A percentile compares a stretch with the other conserved stretches of the same genome.
Conservation (phyloP, 1,140 invertebrate genomes). For the Zaprionus lachaisei region DNA sequence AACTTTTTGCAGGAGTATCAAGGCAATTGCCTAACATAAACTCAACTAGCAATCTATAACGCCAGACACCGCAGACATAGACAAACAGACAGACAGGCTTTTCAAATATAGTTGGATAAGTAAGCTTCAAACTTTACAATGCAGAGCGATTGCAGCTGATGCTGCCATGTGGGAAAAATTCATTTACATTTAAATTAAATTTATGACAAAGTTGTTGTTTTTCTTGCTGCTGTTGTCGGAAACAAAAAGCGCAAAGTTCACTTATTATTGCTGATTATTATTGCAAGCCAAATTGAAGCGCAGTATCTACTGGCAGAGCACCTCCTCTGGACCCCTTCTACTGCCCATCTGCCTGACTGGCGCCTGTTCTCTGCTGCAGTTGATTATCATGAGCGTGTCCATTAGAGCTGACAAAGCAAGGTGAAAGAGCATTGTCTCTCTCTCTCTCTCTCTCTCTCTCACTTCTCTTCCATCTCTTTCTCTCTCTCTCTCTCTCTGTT, state of each 20-base stretch:
- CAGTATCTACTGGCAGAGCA: constrained; percentile 10
- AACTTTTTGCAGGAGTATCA: constrained; percentile 11
- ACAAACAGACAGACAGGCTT: constrained; percentile 17
- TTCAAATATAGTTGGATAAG: constrained; percentile 50
- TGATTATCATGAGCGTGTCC: constrained; percentile 17
- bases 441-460: not conserved
- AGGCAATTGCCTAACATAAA: constrained; percentile 35
- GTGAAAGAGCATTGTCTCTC: not conserved
- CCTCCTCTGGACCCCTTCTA: not conserved
- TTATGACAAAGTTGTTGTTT: constrained; percentile 44
- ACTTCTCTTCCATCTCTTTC: not conserved
- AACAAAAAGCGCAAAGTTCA: constrained; percentile 39
- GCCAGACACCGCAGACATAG: constrained; percentile 15
- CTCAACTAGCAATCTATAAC: constrained; percentile 50
- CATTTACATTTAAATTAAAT: constrained; percentile 66
- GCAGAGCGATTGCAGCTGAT: not conserved
- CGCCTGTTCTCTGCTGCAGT: constrained; percentile 4
- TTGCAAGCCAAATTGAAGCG: constrained; percentile 39
- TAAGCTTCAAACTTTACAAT: constrained; percentile 53
- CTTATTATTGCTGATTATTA: constrained; percentile 29
- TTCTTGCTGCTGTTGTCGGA: constrained; percentile 12
- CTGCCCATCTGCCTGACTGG: not conserved
- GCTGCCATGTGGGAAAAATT: constrained; percentile 41
- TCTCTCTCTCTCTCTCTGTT: not conserved
- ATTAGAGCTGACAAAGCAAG: not conserved